Evolutionary conservation across 2,113 vertebrate species (phyloP).

Genomic region (Castor canadensis): DNA sequence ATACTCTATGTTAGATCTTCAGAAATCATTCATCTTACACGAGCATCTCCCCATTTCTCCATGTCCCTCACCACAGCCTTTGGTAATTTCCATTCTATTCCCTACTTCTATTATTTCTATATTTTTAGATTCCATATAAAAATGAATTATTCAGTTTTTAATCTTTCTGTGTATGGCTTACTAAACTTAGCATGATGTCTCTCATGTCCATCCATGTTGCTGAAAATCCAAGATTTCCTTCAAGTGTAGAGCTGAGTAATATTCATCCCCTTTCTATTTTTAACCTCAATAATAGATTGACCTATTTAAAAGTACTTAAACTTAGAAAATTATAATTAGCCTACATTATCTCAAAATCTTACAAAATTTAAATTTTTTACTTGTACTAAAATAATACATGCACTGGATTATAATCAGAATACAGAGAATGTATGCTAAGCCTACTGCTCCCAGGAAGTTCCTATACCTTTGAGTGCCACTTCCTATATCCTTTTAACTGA

Average conservation of each 20-base stretch:
- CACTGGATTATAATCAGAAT: background rate
- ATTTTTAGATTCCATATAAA: background rate
- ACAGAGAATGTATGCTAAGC: background rate
- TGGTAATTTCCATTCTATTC: background rate
- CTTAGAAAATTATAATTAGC: background rate
- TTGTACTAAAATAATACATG: background rate
- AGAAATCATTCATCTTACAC: background rate
- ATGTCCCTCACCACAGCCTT: rapidly evolving
- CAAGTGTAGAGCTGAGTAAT: background rate
- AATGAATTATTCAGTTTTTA: background rate
- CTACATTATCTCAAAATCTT: background rate
- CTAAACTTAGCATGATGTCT: background rate
- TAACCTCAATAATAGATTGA: background rate
- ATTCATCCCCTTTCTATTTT: background rate
- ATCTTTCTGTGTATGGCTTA: background rate
- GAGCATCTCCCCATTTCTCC: background rate
- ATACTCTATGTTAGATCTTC: background rate
- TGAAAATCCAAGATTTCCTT: background rate
- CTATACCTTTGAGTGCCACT: background rate
- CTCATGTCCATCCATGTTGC: background rate
- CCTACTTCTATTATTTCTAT: background rate
- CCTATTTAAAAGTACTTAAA: background rate
- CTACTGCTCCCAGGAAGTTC: rapidly evolving
- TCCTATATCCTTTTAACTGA: background rate
- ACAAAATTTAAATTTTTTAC: background rate